phyloP scores from a whole-genome alignment of 2,888 invertebrate genomes.

The Pammene fasciana region DNA sequence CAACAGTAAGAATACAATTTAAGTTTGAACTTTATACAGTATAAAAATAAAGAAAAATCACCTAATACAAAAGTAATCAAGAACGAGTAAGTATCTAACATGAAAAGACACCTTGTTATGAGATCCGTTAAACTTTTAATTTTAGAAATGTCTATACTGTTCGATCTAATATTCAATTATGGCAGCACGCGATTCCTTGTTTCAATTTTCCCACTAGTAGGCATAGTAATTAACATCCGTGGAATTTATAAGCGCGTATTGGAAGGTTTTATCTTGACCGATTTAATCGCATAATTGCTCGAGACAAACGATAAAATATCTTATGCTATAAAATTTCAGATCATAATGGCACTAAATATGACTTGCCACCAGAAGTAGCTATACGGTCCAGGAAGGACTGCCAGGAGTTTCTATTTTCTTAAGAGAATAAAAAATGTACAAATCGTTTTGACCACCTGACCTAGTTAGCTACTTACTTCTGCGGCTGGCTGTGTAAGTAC shows the following conservation, averaged over 20 bases:
- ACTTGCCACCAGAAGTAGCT: too few relatives aligned
- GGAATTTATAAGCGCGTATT: conserved; percentile 26
- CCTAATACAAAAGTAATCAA: not conserved
- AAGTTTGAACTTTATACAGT: not conserved
- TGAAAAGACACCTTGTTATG: conserved; percentile 13
- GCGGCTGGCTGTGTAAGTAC: too few relatives aligned
- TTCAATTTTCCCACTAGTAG: conserved; percentile 23
- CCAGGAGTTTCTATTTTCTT: too few relatives aligned
- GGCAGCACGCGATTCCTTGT: conserved; percentile 25
- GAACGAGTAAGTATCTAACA: not conserved
- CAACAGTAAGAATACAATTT: too few relatives aligned
- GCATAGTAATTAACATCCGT: conserved; percentile 26
- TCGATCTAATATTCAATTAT: conserved; percentile 31
- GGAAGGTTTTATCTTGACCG: conserved; percentile 15
- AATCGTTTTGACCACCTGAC: too few relatives aligned
- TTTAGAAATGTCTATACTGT: conserved; percentile 11
- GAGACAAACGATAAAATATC: not conserved
- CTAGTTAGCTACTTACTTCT: too few relatives aligned
- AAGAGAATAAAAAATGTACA: too few relatives aligned
- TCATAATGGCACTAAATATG: not conserved
- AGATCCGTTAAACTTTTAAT: conserved; percentile 15
- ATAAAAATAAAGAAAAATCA: not conserved
- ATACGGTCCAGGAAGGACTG: too few relatives aligned
- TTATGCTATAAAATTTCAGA: too few relatives aligned
- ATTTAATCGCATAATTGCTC: conserved; percentile 1